A percentile compares a stretch with the other conserved stretches of the same genome.
Evolutionary conservation across 2,113 vertebrate species (phyloP).

Genomic region (Prionailurus viverrinus): DNA sequence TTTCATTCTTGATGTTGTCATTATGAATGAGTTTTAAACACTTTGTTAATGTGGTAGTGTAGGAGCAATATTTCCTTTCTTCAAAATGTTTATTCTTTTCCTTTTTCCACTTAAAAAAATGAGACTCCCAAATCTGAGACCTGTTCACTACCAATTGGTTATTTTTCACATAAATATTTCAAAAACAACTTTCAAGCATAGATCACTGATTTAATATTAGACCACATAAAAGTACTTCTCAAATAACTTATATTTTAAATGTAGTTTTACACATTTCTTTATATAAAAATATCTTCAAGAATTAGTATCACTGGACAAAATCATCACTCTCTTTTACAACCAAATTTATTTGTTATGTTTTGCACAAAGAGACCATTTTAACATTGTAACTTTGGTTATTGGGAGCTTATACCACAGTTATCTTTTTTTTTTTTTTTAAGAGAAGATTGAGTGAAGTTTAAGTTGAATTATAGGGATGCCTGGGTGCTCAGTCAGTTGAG

Average conservation of each 20-base stretch:
- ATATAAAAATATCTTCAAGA: background rate
- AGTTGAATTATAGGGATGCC: background rate
- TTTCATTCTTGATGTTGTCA: background rate
- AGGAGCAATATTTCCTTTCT: background rate
- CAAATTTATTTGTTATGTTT: background rate
- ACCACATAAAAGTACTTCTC: background rate
- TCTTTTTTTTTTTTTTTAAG: background rate
- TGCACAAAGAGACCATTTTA: background rate
- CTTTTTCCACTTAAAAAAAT: background rate
- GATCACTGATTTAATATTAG: background rate
- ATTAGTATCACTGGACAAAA: background rate
- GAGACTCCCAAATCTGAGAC: background rate
- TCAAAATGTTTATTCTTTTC: background rate
- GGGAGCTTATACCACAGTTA: background rate
- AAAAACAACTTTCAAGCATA: slow-evolving; percentile 23
- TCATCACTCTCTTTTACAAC: background rate
- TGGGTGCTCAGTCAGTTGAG: no score
- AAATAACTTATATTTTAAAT: background rate
- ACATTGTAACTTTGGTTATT: background rate
- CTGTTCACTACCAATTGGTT: background rate
- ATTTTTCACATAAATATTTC: background rate
- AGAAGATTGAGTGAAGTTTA: background rate
- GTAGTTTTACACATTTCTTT: background rate
- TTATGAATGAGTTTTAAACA: background rate
- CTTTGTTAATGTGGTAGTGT: background rate